Conservation (phyloP, 2,888 invertebrate genomes). For the Masnerella sp. region DNA sequence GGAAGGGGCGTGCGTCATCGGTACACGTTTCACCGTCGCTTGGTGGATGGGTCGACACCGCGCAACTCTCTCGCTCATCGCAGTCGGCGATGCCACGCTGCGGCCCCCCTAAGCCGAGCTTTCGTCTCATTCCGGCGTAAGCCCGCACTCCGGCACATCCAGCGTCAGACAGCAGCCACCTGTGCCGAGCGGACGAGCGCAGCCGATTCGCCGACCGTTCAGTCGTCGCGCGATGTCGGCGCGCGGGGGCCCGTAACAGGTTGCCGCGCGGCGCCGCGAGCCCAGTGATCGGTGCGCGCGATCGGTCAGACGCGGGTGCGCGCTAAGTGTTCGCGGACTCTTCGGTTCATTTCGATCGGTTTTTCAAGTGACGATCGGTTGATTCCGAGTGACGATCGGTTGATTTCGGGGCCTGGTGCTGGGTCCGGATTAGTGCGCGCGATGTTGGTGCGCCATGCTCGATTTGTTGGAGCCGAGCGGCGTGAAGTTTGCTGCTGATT, state of each 20-base stretch:
- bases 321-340: background rate
- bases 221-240: conserved; percentile 54
- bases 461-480: too few relatives aligned
- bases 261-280: conserved; percentile 49
- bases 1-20: conserved; percentile 59
- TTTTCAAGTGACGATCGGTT: too few relatives aligned
- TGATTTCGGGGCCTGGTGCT: too few relatives aligned
- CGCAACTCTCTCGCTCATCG: conserved; percentile 73
- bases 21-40: conserved; percentile 59
- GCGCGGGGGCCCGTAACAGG: conserved; percentile 60
- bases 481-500: too few relatives aligned
- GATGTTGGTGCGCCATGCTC: too few relatives aligned
- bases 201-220: conserved; percentile 58
- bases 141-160: conserved; percentile 72
- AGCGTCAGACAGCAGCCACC: conserved; percentile 63
- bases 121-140: conserved; percentile 74
- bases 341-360: too few relatives aligned
- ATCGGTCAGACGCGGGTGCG: background rate
- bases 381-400: too few relatives aligned
- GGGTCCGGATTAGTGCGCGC: too few relatives aligned
- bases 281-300: conserved; percentile 22
- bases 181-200: conserved; percentile 64
- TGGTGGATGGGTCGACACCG: conserved; percentile 75
- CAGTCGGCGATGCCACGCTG: conserved; percentile 72
- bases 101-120: conserved; percentile 70